These are phyloP conservation scores for Hydra vulgaris DNA, from an alignment of 30 jellyfish, hydroid and myxozoan species.

Conservation along the genomic window DNA sequence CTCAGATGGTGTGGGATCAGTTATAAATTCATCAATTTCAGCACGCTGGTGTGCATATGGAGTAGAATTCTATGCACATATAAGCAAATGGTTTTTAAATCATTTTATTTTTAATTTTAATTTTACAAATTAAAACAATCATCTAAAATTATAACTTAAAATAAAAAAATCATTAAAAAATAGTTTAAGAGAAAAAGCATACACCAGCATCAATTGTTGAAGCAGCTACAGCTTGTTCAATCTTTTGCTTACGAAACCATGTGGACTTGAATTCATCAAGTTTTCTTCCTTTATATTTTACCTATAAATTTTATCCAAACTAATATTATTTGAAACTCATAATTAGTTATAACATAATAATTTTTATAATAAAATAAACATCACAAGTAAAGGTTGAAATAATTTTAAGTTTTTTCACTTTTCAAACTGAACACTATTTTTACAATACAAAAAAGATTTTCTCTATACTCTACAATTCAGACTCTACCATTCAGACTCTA, in stretches of 20 bases:
- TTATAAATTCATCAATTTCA: not conserved
- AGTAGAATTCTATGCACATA: not conserved
- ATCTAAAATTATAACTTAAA: not conserved
- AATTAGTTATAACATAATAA: too few species aligned
- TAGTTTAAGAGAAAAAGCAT: not conserved
- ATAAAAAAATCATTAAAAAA: not conserved
- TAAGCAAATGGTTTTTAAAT: too few species aligned
- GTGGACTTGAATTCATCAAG: slow-evolving; percentile 88
- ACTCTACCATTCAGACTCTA: too few species aligned
- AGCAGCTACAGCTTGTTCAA: slow-evolving; percentile 41
- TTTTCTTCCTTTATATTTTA: slow-evolving; percentile 75
- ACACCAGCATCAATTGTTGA: slow-evolving; percentile 25
- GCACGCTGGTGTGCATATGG: not conserved
- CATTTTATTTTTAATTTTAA: too few species aligned
- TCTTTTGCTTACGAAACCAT: slow-evolving; percentile 77
- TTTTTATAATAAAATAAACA: too few species aligned
- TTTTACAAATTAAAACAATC: not conserved
- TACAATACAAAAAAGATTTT: too few species aligned
- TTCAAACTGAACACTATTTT: too few species aligned
- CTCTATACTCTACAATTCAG: too few species aligned
- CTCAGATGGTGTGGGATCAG: not conserved
- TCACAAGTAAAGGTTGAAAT: too few species aligned
- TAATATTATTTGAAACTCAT: not conserved
- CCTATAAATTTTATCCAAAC: slow-evolving; percentile 27
- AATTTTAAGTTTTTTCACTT: too few species aligned